These are phyloP conservation scores for Protaetia brevitarsis DNA, from an alignment of 1,140 invertebrate genomes.

Conservation along the genomic window DNA sequence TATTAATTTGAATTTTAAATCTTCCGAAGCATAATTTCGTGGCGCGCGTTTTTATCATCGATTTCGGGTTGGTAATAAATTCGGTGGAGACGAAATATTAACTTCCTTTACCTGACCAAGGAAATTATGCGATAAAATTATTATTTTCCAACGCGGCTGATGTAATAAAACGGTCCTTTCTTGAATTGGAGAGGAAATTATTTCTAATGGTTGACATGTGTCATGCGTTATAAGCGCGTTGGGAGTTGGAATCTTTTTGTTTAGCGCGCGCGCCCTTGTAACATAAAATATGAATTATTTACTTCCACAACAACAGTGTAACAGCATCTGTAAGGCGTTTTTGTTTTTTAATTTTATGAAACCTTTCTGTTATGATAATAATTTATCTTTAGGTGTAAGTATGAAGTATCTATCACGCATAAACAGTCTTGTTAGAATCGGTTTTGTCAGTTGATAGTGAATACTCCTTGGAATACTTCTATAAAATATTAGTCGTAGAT, in stretches of 20 bases:
- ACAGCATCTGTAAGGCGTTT: too few species aligned
- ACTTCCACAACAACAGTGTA: neutral
- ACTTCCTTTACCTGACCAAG: neutral
- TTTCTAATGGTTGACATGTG: neutral
- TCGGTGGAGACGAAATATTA: neutral
- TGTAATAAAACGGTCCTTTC: neutral
- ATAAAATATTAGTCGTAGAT: too few species aligned
- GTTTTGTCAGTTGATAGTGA: too few species aligned
- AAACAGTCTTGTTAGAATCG: too few species aligned
- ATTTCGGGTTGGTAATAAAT: neutral
- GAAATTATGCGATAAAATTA: neutral
- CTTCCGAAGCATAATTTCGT: neutral
- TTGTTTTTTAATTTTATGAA: too few species aligned
- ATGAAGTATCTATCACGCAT: too few species aligned
- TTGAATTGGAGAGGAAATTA: too few species aligned
- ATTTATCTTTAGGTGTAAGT: too few species aligned
- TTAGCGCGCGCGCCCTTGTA: too few species aligned
- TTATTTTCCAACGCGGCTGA: neutral
- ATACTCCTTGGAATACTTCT: too few species aligned
- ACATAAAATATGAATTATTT: neutral
- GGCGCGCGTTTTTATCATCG: neutral
- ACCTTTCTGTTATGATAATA: too few species aligned
- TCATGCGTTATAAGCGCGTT: neutral
- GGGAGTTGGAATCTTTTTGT: neutral
- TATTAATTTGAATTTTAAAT: constrained; percentile 9